Base-by-base conservation (phyloP, 1,140 invertebrate genomes). In the Drosophila triauraria region DNA sequence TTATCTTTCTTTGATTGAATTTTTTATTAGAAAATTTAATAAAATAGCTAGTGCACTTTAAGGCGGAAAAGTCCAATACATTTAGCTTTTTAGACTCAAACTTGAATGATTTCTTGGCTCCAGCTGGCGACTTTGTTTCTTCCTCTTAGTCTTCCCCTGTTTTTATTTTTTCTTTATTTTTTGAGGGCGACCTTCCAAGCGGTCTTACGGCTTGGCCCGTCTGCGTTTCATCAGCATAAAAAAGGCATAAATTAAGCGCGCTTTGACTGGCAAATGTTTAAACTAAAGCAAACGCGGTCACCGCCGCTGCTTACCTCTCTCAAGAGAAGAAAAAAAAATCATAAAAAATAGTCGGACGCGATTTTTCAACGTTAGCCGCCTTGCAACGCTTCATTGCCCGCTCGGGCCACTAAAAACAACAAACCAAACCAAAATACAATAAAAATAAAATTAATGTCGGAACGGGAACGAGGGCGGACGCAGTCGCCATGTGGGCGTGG, bases 171-270 rank as follows among this genome's bases (percentile, higher is more conserved):
- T 20, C 23, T 57, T 20, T n/a, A 25, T 56, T 43, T 32, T 32
- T n/a, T 9, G 15, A 48, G 13, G 15, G 32, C 47, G 35, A 54
- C 48, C 60, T 54, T 56, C 48, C 35, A 27, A 53, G 35, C 13
- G 20, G 54, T 17, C 47, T 68, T 44, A 10, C 23, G 23, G 48
- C 43, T 53, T 62, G n/a, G 53, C 47, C 83, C 67, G 75, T 77
- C 84, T 68, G 71, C 56, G 72, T 80, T 88, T 84, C 85, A 88
- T 88, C 85, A 88, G 85, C 85, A 88, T 88, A 88, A 88, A 88
- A 88, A 88, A 90, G 59, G 75, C 85, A 88, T 88, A 88, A 88
- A 90, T 88, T 81, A 88, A 78, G 60, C 77, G 64, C 63, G 80
- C 77, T 83, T 79, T 70, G 84, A 83, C 64, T 83, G 82, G 82